Percentiles rank a stretch among this genome's conserved stretches.
Evolutionary conservation across 2,113 vertebrate genomes (phyloP).

Genomic region (Epinephelus moara): DNA sequence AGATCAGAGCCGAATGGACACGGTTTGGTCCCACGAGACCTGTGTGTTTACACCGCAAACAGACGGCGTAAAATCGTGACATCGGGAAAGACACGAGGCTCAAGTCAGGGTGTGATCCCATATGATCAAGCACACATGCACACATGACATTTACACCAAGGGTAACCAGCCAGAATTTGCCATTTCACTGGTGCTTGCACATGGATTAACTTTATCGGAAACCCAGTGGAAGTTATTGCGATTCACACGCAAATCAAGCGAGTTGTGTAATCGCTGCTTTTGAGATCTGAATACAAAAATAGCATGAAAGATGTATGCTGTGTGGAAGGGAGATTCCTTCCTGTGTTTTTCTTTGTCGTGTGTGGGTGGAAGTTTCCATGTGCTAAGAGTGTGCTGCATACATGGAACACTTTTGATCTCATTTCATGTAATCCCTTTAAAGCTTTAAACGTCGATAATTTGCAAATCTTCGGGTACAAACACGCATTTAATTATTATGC

Average conservation of each 20-base stretch:
- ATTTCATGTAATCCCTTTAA: constrained; percentile 65
- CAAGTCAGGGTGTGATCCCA: constrained; percentile 7
- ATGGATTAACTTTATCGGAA: constrained; percentile 8
- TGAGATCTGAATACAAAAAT: constrained; percentile 53
- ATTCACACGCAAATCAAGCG: constrained; percentile 8
- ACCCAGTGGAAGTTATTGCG: constrained; percentile 16
- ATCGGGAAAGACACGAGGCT: constrained; percentile 26
- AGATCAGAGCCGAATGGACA: constrained; percentile 27
- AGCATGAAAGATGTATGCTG: constrained; percentile 55
- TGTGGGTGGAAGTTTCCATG: constrained; percentile 58
- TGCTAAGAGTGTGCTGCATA: constrained; percentile 36
- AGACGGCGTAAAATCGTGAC: constrained; percentile 35
- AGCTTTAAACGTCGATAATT: constrained; percentile 32
- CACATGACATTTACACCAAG: constrained; percentile 8
- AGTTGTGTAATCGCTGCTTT: constrained; percentile 46
- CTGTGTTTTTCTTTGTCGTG: constrained; percentile 45
- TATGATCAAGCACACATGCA: constrained; percentile 12
- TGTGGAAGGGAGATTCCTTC: constrained; percentile 45
- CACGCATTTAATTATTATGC: constrained; percentile 44
- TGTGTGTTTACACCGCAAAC: constrained; percentile 39
- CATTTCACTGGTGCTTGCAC: constrained; percentile 7
- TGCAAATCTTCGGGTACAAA: constrained; percentile 36
- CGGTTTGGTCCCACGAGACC: constrained; percentile 2
- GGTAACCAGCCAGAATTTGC: constrained; percentile 7
- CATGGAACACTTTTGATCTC: constrained; percentile 57